phyloP scores from a whole-genome alignment of 2,888 invertebrate genomes.

The Callosobruchus maculatus region DNA sequence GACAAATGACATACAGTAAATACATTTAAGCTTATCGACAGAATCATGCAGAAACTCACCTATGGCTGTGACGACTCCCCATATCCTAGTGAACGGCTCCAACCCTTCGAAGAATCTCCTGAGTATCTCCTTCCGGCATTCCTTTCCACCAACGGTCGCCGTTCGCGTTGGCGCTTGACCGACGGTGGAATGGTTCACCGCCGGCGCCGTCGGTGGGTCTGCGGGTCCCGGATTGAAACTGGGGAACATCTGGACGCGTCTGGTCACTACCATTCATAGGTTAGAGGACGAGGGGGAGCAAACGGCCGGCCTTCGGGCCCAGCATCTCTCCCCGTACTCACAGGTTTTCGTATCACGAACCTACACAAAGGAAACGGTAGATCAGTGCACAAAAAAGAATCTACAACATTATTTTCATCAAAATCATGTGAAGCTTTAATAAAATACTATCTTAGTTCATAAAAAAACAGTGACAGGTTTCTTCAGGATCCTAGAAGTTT shows the following conservation, averaged over 20 bases:
- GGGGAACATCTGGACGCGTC: slow-evolving; percentile 19
- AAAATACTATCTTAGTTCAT: no score
- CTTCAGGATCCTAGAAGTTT: no score
- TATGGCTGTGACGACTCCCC: slow-evolving; percentile 32
- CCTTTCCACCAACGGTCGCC: slow-evolving; percentile 7
- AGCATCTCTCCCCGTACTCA: background rate
- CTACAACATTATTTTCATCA: no score
- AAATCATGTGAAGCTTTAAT: no score
- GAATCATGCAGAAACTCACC: no score
- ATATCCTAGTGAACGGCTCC: slow-evolving; percentile 31
- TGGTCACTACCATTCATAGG: background rate
- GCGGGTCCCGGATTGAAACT: slow-evolving; percentile 18
- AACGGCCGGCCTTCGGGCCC: background rate
- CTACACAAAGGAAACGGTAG: no score
- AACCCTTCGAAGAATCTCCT: slow-evolving; percentile 27
- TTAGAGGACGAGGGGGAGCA: background rate
- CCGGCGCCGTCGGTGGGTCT: slow-evolving; percentile 11
- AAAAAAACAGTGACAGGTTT: no score
- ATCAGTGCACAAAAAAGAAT: no score
- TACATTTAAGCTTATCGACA: no score
- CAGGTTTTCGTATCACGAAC: background rate
- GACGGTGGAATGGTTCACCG: slow-evolving; percentile 17
- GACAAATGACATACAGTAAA: no score
- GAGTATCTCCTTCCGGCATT: background rate
- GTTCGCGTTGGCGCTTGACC: slow-evolving; percentile 7